Percentiles rank a stretch among this genome's conserved stretches.
Evolutionary conservation across 2,888 invertebrate species (phyloP).

Genomic region (Kuschelorhynchus macadamiae): DNA sequence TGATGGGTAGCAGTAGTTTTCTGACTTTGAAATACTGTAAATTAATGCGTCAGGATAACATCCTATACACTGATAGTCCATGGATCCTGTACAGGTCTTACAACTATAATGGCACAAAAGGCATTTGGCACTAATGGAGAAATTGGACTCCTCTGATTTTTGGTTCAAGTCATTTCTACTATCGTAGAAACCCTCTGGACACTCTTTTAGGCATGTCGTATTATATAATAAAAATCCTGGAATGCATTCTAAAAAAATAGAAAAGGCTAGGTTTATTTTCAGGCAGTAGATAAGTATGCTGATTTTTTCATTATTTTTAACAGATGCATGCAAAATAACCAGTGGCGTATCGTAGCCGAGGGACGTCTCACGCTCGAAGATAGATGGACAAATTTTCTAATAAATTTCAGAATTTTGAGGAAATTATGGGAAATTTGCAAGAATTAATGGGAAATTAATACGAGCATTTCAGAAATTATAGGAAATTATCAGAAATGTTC

Average conservation of each 20-base stretch:
- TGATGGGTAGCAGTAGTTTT: slow-evolving; percentile 65
- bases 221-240: slow-evolving; percentile 74
- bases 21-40: slow-evolving; percentile 65
- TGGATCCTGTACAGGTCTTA: slow-evolving; percentile 77
- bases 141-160: slow-evolving; percentile 51
- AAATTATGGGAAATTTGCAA: too few relatives aligned
- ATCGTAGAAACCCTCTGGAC: slow-evolving; percentile 67
- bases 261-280: slow-evolving; percentile 16
- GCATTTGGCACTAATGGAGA: slow-evolving; percentile 67
- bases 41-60: slow-evolving; percentile 79
- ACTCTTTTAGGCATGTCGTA: slow-evolving; percentile 74
- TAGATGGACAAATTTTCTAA: too few relatives aligned
- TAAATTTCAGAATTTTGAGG: too few relatives aligned
- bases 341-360: too few relatives aligned
- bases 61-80: slow-evolving; percentile 77
- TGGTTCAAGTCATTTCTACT: slow-evolving; percentile 55
- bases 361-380: too few relatives aligned
- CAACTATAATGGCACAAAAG: slow-evolving; percentile 84
- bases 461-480: too few relatives aligned
- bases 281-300: not conserved
- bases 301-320: too few relatives aligned
- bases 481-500: too few relatives aligned
- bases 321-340: too few relatives aligned
- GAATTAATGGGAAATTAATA: too few relatives aligned
- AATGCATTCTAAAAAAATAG: slow-evolving; percentile 74